Percentiles rank a stretch among this genome's conserved stretches.
Evolutionary conservation across 2,797 vertebrate species (phyloP).

Genomic region (Sebastes trivittatus): DNA sequence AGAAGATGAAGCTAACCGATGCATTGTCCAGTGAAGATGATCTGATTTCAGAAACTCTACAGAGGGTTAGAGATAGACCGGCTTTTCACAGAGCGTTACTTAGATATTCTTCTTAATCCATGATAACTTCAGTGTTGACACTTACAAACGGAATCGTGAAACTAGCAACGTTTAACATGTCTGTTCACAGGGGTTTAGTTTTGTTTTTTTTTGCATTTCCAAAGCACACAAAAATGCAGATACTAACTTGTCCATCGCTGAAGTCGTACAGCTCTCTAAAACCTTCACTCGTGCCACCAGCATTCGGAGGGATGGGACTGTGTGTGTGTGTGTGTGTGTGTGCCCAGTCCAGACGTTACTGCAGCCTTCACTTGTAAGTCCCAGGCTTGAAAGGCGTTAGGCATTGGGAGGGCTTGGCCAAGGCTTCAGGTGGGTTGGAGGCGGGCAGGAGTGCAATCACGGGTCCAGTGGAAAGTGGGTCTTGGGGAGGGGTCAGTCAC

Average conservation of each 20-base stretch:
- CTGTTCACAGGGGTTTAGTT: neutral
- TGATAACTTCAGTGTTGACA: neutral
- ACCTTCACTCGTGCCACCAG: neutral
- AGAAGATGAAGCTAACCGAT: neutral
- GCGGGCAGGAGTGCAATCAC: slow-evolving; percentile 64
- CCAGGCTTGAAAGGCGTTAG: slow-evolving; percentile 50
- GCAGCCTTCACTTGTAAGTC: slow-evolving; percentile 59
- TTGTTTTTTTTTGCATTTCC: neutral
- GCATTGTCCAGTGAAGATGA: neutral
- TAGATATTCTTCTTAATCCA: neutral
- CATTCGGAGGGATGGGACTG: neutral
- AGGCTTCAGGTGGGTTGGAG: slow-evolving; percentile 54
- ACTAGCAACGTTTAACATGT: neutral
- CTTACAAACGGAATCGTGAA: neutral
- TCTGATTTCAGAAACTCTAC: neutral
- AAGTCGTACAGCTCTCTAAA: slow-evolving; percentile 3
- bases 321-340: neutral
- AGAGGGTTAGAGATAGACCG: neutral
- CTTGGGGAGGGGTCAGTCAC: slow-evolving; percentile 51
- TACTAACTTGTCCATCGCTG: neutral
- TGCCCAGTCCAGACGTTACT: slow-evolving; percentile 53
- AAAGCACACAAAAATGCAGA: neutral
- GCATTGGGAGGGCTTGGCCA: slow-evolving; percentile 46
- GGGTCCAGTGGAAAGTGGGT: slow-evolving; percentile 61
- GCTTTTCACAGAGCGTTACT: neutral